These are phyloP conservation scores for Pygathrix nemaeus DNA, from an alignment of 2,113 vertebrate species.

Conservation along the genomic window DNA sequence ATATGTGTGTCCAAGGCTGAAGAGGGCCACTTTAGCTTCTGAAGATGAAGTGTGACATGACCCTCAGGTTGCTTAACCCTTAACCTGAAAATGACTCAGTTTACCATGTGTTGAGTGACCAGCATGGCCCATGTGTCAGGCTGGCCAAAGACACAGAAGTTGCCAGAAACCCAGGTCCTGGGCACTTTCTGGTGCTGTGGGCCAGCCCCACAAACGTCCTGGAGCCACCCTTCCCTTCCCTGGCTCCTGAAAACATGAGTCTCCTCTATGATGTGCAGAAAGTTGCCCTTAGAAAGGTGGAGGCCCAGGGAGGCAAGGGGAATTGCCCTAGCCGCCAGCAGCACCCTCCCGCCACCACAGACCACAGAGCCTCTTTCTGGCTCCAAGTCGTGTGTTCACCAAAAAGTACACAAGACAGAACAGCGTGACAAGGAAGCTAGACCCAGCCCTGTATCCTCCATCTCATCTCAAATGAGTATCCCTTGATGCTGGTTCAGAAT, in stretches of 20 bases:
- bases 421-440: not conserved
- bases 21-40: slow-evolving; percentile 40
- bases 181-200: not conserved
- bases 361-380: slow-evolving; percentile 53
- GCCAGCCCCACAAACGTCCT: not conserved
- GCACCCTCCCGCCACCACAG: slow-evolving; percentile 56
- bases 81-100: slow-evolving; percentile 53
- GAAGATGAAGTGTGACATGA: slow-evolving; percentile 44
- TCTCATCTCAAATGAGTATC: not conserved
- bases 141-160: not conserved
- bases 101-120: not conserved
- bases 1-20: slow-evolving; percentile 13
- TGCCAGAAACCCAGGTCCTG: not conserved
- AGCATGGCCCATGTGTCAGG: not conserved
- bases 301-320: slow-evolving; percentile 59
- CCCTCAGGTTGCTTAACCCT: slow-evolving; percentile 47
- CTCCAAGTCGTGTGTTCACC: slow-evolving; percentile 12
- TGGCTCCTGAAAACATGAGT: not conserved
- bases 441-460: not conserved
- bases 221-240: not conserved
- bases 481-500: not conserved
- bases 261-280: not conserved
- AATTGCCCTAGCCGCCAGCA: slow-evolving; percentile 55
- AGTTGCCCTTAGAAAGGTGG: slow-evolving; percentile 7
- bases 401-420: slow-evolving; percentile 50